A percentile compares a stretch with the other conserved stretches of the same genome.
Evolutionary conservation across 92 coral and sea anemone genomes (phyloP).

Genomic region (Zoanthus solanderi): DNA sequence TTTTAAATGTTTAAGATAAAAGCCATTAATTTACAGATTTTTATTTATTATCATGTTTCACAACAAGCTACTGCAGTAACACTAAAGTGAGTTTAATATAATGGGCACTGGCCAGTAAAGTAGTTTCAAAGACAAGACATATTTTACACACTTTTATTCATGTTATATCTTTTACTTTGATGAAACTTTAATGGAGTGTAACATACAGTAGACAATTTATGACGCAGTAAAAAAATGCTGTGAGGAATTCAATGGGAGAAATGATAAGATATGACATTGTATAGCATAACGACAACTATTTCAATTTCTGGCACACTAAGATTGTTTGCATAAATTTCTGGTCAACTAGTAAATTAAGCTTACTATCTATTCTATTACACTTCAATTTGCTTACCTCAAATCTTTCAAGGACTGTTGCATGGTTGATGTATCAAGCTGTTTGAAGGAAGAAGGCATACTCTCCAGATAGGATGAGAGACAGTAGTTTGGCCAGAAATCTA

Average conservation of each 20-base stretch:
- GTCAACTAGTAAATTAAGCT: not conserved
- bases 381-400: constrained; percentile 54
- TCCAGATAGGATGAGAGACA: constrained; percentile 55
- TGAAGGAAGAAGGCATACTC: constrained; percentile 53
- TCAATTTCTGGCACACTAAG: not conserved
- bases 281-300: not conserved
- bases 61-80: not conserved
- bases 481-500: constrained; percentile 61
- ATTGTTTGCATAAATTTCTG: not conserved
- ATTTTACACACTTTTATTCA: not conserved
- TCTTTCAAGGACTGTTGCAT: constrained; percentile 67
- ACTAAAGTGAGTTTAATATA: not conserved
- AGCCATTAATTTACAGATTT: not conserved
- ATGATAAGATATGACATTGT: not conserved
- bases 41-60: not conserved
- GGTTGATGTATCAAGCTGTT: constrained; percentile 43
- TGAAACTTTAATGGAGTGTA: too few species aligned
- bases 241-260: not conserved
- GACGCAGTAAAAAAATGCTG: not conserved
- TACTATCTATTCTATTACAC: not conserved
- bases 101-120: not conserved
- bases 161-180: too few species aligned
- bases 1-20: not conserved
- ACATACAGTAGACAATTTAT: too few species aligned
- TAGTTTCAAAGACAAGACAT: not conserved